Evolutionary conservation across 2,888 invertebrate genomes (phyloP).

Genomic region (Pherbina coryleti): DNA sequence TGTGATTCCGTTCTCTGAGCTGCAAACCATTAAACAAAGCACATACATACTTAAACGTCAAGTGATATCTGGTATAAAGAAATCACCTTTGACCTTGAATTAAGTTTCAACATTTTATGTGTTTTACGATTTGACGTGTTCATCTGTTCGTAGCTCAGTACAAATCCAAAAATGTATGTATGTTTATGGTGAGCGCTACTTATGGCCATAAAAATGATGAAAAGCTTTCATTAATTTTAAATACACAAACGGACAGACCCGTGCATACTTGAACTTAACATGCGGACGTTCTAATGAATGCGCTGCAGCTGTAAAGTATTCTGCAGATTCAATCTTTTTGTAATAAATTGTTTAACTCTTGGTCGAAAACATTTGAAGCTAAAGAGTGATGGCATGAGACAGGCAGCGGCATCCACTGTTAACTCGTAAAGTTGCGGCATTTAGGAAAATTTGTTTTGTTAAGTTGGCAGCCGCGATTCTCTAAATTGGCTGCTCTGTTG

Average conservation of each 20-base stretch:
- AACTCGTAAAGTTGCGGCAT: neutral
- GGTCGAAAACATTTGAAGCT: neutral
- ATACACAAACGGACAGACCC: neutral
- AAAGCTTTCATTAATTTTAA: conserved; percentile 36
- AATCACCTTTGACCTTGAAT: conserved; percentile 32
- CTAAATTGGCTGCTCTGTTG: conserved; percentile 8
- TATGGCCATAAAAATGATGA: conserved; percentile 30
- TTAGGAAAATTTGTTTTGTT: conserved; percentile 4
- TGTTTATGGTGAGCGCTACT: neutral
- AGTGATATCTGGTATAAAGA: conserved; percentile 30
- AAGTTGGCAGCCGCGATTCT: conserved; percentile 12
- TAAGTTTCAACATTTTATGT: neutral
- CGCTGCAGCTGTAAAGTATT: neutral
- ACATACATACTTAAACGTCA: conserved; percentile 5
- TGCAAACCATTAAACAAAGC: neutral
- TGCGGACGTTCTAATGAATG: conserved; percentile 16
- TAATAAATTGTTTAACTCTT: conserved; percentile 23
- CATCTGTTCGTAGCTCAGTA: neutral
- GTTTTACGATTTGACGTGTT: neutral
- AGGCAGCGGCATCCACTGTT: too few species aligned
- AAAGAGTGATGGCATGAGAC: neutral
- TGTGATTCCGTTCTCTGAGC: neutral
- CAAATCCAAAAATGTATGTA: neutral
- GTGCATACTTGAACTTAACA: neutral
- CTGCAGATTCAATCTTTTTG: conserved; percentile 5